Base-by-base conservation (phyloP, 2,888 invertebrate genomes). In the Cryptocephalus primarius region DNA sequence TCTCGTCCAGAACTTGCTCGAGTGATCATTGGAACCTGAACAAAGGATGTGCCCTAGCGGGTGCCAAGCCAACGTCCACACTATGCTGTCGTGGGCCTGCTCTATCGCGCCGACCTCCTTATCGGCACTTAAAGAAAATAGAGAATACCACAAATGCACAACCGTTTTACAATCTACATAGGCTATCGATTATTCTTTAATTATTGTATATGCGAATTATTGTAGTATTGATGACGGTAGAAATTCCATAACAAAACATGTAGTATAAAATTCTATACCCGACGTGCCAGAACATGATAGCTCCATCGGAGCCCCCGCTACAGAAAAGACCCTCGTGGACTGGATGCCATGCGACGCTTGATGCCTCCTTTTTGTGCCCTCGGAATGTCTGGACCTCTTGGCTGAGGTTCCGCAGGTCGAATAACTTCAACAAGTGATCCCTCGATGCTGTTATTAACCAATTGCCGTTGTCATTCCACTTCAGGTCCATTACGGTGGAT, bases 1-100 rank as follows among this genome's bases (percentile, higher is more conserved):
- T 52, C 99, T 76, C 1, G 99, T 96, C 99, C 99, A 99, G 73
- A 99, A 99, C 73, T 99, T 99, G 22, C 85, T 89, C 31, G 96
- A 93, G 64, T 99, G 97, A 72, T 99, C 99, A 72, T 99, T 99
- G n/a, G 97, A 97, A 0, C 97, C 99, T 3, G 97, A 95, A 64
- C 95, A 96, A 33, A 99, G 75, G 60, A 99, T 97, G 64, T 99
- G 99, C 1, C 99, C 99, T 12, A 99, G 74, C 1, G 99, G 99
- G 76, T 99, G 99, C 99, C 99, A 99, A 32, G 95, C 94, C 65
- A 99, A 76, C 10, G 94, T 92, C 99, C 99, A 99, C 4, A 99
- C 95, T 65, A 96, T 95, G 63, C 93, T 94, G 69, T 99, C 99
- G 71, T 99, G 99, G 2, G 99, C 99, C 62, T 94, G 90, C 74